Base-by-base conservation (phyloP, 2,888 invertebrate genomes). In the Drosophila pullipes region DNA sequence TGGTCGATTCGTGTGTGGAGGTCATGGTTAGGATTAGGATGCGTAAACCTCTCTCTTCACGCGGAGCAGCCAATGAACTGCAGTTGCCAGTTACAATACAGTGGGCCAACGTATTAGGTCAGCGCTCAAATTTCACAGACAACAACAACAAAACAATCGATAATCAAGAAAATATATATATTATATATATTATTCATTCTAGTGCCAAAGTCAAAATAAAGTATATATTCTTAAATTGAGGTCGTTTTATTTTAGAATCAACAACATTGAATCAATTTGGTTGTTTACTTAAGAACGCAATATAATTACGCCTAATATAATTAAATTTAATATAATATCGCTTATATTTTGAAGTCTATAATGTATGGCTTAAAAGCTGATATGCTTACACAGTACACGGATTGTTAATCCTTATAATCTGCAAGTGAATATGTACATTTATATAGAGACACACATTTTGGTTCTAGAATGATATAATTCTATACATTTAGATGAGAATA, bases 1-100 rank as follows among this genome's bases (percentile, higher is more conserved):
- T 39, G 53, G 22, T 53, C n/a, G 30, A 53, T 30, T 58, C 31
- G 41, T 58, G 22, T 37, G 61, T 37, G 41, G n/a, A 69, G 69
- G 69, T 69, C 69, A 69, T 58, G 70, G 69, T 33, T 58, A 64
- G 63, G 72, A 61, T 33, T 58, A 72, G 63, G 72, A 61, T 72
- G 72, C 62, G 55, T 71, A 62, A 57, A 57, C 39, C n/a, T 57
- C 31, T 53, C 35, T 67, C 55, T 16, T 47, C 60, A 61, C 54
- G 37, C 69, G 22, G 3, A 35, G 13, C 63, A 63, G 83, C 59
- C 81, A 78, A 74, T 81, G 89, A 86, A 84, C 84, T 85, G 71
- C 80, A 76, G 58, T 64, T 64, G 68, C 61, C 64, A 55, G 35
- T 52, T 37, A 61, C 30, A 78, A 49, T 54, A 76, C 78, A 78